These are phyloP conservation scores for Trichonephila clavipes DNA, from an alignment of 1,140 invertebrate species.

Conservation along the genomic window DNA sequence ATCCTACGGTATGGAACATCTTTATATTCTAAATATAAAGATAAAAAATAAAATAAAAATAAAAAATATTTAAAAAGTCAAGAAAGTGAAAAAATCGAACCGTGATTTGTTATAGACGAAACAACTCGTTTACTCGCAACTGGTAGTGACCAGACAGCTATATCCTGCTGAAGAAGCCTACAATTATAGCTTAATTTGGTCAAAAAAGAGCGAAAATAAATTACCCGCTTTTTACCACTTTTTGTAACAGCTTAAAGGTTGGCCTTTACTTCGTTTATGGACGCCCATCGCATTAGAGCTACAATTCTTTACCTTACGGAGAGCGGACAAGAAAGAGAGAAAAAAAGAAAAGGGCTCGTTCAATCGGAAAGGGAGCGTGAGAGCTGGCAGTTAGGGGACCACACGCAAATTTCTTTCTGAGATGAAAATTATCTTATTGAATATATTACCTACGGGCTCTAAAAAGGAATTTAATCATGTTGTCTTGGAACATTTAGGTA, in stretches of 20 bases:
- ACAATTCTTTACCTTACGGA: constrained; percentile 47
- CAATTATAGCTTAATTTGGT: constrained; percentile 68
- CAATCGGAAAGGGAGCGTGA: constrained; percentile 55
- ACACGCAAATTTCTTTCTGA: neutral
- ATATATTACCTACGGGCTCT: too few relatives aligned
- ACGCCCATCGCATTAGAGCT: constrained; percentile 61
- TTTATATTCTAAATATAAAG: neutral
- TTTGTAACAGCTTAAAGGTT: constrained; percentile 63
- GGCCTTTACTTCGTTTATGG: constrained; percentile 59
- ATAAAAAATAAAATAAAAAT: neutral
- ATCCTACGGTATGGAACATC: neutral
- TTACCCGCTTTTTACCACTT: constrained; percentile 34
- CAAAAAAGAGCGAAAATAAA: constrained; percentile 36
- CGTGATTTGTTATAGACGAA: constrained; percentile 30
- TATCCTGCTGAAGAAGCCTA: constrained; percentile 52
- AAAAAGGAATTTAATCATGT: neutral
- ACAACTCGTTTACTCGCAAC: neutral
- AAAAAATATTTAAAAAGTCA: neutral
- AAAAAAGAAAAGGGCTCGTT: neutral
- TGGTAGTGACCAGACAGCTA: constrained; percentile 16
- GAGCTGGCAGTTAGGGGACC: constrained; percentile 39
- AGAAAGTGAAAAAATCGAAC: neutral
- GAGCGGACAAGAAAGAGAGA: neutral
- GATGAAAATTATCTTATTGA: too few relatives aligned
- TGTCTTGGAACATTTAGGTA: too few relatives aligned